These are phyloP conservation scores for Mythimna lalbum DNA, from an alignment of 2,888 invertebrate species.

Conservation along the genomic window DNA sequence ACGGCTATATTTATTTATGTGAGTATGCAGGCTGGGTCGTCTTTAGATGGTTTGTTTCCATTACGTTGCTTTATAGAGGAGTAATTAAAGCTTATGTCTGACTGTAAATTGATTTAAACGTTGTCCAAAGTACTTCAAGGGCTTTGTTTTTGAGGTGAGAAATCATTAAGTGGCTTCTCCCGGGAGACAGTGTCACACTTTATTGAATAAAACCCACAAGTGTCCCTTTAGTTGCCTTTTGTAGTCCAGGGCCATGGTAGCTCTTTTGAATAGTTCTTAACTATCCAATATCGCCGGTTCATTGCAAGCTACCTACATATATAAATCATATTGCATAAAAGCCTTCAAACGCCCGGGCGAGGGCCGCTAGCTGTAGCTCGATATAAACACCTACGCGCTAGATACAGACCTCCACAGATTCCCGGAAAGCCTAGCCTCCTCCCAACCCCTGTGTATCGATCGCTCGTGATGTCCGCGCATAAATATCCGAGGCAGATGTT, in stretches of 20 bases:
- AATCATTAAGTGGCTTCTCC: too few species aligned
- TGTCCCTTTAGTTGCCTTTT: too few species aligned
- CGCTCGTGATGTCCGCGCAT: constrained; percentile 51
- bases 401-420: constrained; percentile 40
- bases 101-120: neutral
- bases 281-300: neutral
- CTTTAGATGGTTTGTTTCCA: constrained; percentile 2
- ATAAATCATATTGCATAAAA: constrained; percentile 6
- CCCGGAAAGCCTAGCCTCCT: constrained; percentile 41
- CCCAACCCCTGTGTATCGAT: constrained; percentile 56
- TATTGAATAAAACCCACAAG: too few species aligned
- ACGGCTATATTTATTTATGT: constrained; percentile 43
- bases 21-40: constrained; percentile 3
- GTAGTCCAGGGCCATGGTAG: too few species aligned
- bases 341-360: constrained; percentile 26
- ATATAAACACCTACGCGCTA: constrained; percentile 31
- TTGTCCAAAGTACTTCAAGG: neutral
- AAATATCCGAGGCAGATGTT: constrained; percentile 41
- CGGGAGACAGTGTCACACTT: too few species aligned
- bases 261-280: neutral
- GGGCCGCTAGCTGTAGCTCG: constrained; percentile 9
- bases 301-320: constrained; percentile 11
- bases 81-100: neutral
- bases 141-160: too few species aligned
- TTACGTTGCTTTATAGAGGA: neutral